Percentiles rank a stretch among this genome's conserved stretches.
phyloP scores from a whole-genome alignment of 2,113 vertebrate species.

The Copsychus sechellarum region DNA sequence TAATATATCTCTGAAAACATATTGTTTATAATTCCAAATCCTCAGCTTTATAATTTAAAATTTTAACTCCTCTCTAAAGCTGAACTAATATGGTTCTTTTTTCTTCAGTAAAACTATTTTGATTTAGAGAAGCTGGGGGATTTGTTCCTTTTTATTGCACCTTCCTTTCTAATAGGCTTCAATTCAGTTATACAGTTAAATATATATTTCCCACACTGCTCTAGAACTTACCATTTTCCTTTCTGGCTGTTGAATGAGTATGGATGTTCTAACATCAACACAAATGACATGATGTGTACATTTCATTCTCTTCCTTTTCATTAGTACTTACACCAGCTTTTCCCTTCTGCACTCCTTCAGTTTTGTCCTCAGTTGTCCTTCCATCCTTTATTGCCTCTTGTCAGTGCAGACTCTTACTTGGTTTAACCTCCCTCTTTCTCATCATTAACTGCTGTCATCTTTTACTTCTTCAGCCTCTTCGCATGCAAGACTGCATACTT shows the following conservation, averaged over 20 bases:
- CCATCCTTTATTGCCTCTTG: neutral
- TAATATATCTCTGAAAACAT: neutral
- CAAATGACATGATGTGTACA: neutral
- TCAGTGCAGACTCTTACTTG: neutral
- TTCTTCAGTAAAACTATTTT: neutral
- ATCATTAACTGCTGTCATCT: neutral
- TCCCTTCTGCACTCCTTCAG: neutral
- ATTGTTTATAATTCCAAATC: conserved; percentile 3
- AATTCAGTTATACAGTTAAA: neutral
- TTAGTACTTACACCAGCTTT: neutral
- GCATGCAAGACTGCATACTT: neutral
- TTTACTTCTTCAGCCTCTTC: neutral
- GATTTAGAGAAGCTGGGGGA: neutral
- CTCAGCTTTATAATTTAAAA: neutral
- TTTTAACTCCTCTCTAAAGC: neutral
- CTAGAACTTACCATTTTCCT: rapidly evolving
- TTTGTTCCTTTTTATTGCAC: neutral
- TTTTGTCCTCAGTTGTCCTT: neutral
- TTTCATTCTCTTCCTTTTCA: neutral
- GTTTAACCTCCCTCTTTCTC: neutral
- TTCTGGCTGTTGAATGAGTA: neutral
- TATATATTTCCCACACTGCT: neutral
- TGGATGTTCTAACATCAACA: neutral
- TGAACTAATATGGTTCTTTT: neutral
- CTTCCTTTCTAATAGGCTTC: neutral